phyloP scores from a whole-genome alignment of 92 coral and sea anemone species.

The Porites cylindrica region DNA sequence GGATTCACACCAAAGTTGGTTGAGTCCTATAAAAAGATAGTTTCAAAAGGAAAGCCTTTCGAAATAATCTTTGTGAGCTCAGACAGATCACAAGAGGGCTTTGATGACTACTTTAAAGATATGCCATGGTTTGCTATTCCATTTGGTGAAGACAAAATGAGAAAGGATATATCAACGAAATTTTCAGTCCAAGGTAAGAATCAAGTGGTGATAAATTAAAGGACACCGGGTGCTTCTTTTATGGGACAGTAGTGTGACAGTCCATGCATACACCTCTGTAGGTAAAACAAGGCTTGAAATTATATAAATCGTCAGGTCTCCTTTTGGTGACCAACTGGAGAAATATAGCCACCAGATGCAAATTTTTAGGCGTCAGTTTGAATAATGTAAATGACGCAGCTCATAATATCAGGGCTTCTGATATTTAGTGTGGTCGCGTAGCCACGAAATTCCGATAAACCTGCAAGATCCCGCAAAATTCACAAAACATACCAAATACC shows the following conservation, averaged over 20 bases:
- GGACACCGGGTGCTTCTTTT: no score
- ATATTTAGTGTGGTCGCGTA: no score
- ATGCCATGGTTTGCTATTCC: constrained; percentile 97
- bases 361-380: no score
- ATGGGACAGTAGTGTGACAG: not conserved
- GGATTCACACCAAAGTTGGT: constrained; percentile 85
- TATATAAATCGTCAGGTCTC: no score
- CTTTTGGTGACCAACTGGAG: no score
- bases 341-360: no score
- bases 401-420: no score
- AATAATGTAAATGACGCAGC: no score
- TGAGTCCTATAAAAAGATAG: constrained; percentile 69
- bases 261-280: not conserved
- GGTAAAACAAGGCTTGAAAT: no score
- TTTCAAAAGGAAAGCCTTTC: constrained; percentile 67
- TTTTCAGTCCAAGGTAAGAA: constrained; percentile 92
- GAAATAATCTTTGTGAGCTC: constrained; percentile 92
- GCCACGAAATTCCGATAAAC: no score
- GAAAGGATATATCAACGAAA: constrained; percentile 55
- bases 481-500: no score
- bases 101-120: constrained; percentile 74
- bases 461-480: no score
- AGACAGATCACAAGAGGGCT: constrained; percentile 78
- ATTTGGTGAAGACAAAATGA: constrained; percentile 46
- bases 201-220: not conserved